Base-by-base conservation (phyloP, 2,888 invertebrate genomes). In the Cephus rjabovi region DNA sequence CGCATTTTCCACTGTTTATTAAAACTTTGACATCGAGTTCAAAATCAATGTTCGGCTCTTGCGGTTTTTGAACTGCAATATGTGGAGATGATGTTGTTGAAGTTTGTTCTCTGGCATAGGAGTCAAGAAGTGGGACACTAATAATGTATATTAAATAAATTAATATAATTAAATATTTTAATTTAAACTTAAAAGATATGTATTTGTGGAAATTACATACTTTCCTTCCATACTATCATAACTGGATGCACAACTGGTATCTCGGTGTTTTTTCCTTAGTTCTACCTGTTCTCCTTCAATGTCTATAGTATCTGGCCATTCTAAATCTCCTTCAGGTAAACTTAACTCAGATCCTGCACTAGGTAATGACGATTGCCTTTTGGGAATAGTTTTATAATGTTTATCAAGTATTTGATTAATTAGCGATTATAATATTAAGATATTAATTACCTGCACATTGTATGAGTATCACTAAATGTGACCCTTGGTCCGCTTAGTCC, bases 1-100 rank as follows among this genome's bases (percentile, higher is more conserved):
- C 98, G 92, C 99, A 99, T 92, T 98, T 98, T 12, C 99, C 99
- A 86, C 98, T 98, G 92, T 98, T 98, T 81, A 99, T 98, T 87
- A 98, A 95, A 73, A 99, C 98, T 92, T 98, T 98, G 11, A 99
- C 97, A 90, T 98, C 98, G 85, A 99, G 92, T 90, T 99, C 98
- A 89, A 99, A 96, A 92, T 99, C 98, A 77, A 99, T 97, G 89
- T 97, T 98, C 0, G 98, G 98, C 88, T 98, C 98, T 77, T 95
- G 94, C 0, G 95, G 93, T 89, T 95, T 95, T 83, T 94, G 94
- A 74, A 90, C 90, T 4, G 85, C 89, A 88, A 87, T 87, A 80
- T 88, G 88, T 68, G 91, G 90, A 2, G 91, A 91, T 78, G 87
- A 93, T 1, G 90, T 89, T 1, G 88, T 89, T 9, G 91, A 90